A percentile compares a stretch with the other conserved stretches of the same genome.
These are phyloP conservation scores for Acrocyrtus sp. DNA, from an alignment of 2,888 invertebrate species.

Conservation along the genomic window DNA sequence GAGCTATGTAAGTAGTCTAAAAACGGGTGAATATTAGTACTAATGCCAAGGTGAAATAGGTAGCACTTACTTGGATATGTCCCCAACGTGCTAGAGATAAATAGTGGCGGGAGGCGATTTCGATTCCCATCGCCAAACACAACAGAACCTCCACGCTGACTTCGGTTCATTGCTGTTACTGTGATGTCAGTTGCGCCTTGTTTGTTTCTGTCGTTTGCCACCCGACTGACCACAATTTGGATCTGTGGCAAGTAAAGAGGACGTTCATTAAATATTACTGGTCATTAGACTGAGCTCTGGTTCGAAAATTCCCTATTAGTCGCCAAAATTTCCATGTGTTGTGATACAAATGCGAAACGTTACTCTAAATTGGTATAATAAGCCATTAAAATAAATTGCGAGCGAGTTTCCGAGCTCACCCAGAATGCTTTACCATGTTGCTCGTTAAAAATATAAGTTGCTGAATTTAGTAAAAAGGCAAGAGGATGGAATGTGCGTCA, in stretches of 20 bases:
- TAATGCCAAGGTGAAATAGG: no score
- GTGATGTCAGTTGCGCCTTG: constrained; percentile 55
- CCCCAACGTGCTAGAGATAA: constrained; percentile 20
- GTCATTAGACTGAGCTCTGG: not conserved
- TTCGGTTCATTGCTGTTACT: constrained; percentile 50
- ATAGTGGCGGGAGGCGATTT: constrained; percentile 42
- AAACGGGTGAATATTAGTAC: no score
- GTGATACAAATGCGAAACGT: no score
- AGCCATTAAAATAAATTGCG: no score
- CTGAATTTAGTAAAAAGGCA: no score
- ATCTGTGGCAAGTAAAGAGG: constrained; percentile 47
- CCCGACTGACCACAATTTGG: constrained; percentile 60
- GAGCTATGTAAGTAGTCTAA: no score
- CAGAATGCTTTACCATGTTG: no score
- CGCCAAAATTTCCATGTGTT: no score
- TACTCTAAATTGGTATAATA: no score
- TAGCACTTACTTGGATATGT: constrained; percentile 34
- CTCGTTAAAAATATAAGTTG: no score
- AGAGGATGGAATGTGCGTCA: no score
- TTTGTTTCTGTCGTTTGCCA: constrained; percentile 41
- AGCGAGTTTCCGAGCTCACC: no score
- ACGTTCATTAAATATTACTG: not conserved
- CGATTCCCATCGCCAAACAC: constrained; percentile 28
- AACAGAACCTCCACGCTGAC: not conserved
- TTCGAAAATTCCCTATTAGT: not conserved